Percentiles rank a stretch among this genome's conserved stretches.
These are phyloP conservation scores for Corapipo altera DNA, from an alignment of 2,113 vertebrate species.

Conservation along the genomic window DNA sequence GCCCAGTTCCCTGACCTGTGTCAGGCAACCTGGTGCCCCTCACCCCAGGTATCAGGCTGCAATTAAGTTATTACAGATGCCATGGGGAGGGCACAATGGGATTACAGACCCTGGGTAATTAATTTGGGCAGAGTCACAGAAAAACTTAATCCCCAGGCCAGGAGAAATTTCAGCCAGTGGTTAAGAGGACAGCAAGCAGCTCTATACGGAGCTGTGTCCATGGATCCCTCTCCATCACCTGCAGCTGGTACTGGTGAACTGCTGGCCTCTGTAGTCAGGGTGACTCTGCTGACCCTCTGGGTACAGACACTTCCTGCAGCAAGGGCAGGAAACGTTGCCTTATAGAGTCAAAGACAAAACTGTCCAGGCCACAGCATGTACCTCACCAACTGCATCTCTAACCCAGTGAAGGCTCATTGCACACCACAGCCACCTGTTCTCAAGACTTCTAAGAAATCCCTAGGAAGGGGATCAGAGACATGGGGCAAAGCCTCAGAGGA, in stretches of 20 bases:
- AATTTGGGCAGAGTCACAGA: conserved; percentile 23
- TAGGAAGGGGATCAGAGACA: not conserved
- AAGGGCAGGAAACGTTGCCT: not conserved
- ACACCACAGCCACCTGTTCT: not conserved
- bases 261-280: not conserved
- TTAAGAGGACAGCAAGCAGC: not conserved
- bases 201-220: not conserved
- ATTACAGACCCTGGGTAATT: not conserved
- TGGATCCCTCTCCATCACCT: not conserved
- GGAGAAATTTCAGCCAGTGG: not conserved
- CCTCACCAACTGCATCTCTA: not conserved
- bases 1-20: not conserved
- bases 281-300: not conserved
- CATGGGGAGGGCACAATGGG: not conserved
- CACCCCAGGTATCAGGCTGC: not conserved
- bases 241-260: not conserved
- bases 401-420: not conserved
- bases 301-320: not conserved
- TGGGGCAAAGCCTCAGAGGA: not conserved
- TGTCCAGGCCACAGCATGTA: rapidly evolving
- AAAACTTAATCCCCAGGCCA: conserved; percentile 5
- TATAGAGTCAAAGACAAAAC: not conserved
- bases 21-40: not conserved
- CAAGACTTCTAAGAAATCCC: not conserved
- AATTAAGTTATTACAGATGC: conserved; percentile 31